Evolutionary conservation across 2,797 vertebrate genomes (phyloP), one percentile per base, ranked within the genome.

Genomic region (Pangasius krempfi): DNA sequence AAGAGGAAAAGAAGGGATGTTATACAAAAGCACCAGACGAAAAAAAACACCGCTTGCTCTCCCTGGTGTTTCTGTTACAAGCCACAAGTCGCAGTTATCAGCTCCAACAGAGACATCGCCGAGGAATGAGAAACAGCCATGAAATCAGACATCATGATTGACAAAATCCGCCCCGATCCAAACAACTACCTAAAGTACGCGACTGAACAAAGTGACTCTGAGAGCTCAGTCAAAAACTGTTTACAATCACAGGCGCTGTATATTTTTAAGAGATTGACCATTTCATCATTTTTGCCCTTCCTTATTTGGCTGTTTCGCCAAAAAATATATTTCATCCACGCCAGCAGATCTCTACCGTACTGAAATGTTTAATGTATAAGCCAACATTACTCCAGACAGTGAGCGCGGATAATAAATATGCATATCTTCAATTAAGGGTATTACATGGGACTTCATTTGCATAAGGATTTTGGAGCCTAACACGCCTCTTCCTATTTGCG

Each of bases 351-450:
- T 94, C 93, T 93, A 93, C 91, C 91, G 91, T 94, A 93, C 92
- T 90, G 92, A 94, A 91, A 96, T 96, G 95, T 96, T 96, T 96
- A 96, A 96, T 96, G 96, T 97, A 96, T 97, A 96, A 96, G 94
- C 90, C 91, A 93, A 93, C 93, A 92, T 94, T 95, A 95, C 95
- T 94, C 93, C 92, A 92, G 93, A 94, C 87, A 93, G 93, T 93
- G 91, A 93, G 92, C 91, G 91, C 93, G 89, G 91, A 94, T 94
- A 94, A 96, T 97, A 96, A 96, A 97, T 97, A 96, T 97, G 96
- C 95, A 96, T 96, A 95, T 95, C 95, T 96, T 96, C 96, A 97
- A 96, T 96, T 96, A 96, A 94, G 93, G 94, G 95, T 94, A 96
- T 96, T 96, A 96, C 93, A 95, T 92, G 91, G 90, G 91, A 90